Percentiles rank a stretch among this genome's conserved stretches.
Conservation (phyloP, 92 coral and sea anemone genomes). For the Micromussa lordhowensis region DNA sequence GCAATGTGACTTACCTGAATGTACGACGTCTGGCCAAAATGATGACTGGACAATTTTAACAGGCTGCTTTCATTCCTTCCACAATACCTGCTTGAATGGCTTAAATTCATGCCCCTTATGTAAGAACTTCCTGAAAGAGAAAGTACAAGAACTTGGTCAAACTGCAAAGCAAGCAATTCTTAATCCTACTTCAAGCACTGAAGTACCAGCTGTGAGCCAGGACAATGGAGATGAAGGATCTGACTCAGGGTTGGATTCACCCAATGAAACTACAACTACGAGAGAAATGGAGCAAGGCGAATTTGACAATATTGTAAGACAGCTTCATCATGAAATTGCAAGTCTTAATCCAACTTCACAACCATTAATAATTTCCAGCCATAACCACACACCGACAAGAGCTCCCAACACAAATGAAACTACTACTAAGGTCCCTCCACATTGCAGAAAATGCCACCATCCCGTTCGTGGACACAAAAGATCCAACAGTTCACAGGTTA, state of each 20-base stretch:
- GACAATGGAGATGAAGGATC: too few relatives aligned
- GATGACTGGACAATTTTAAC: too few relatives aligned
- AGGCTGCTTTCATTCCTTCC: too few relatives aligned
- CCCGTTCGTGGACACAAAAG: slow-evolving; percentile 24
- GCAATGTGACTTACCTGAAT: too few relatives aligned
- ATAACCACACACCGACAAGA: not conserved
- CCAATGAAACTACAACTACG: too few relatives aligned
- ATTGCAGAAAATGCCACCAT: slow-evolving; percentile 26
- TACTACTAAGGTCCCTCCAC: slow-evolving; percentile 13
- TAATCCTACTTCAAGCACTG: not conserved
- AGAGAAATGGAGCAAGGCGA: too few relatives aligned
- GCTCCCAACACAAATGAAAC: not conserved
- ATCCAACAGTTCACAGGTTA: slow-evolving; percentile 10
- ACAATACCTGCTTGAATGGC: too few relatives aligned
- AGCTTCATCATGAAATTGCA: not conserved
- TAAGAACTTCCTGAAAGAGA: not conserved
- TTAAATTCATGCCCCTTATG: too few relatives aligned
- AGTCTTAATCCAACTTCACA: slow-evolving; percentile 19
- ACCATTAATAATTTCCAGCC: slow-evolving; percentile 11
- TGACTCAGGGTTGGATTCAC: too few relatives aligned
- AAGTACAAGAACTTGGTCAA: not conserved
- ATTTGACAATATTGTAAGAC: too few relatives aligned
- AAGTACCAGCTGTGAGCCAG: too few relatives aligned
- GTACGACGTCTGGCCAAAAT: too few relatives aligned
- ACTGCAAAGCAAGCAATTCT: not conserved